Conservation (phyloP, 2,888 invertebrate species). For the Cetonia aurata region DNA sequence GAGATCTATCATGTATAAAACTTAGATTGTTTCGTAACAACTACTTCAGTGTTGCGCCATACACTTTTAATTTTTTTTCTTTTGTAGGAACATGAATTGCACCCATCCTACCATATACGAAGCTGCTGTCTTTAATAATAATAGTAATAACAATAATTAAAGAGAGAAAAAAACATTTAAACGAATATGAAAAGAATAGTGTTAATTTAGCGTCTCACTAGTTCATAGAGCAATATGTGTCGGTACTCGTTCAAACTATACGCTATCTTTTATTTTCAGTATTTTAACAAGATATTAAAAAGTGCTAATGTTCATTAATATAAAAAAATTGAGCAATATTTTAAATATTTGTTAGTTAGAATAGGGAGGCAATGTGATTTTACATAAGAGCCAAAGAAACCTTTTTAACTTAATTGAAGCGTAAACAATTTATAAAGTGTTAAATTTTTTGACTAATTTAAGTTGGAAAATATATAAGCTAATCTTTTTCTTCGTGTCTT, state of each 20-base stretch:
- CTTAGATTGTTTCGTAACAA: background rate
- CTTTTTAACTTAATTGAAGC: too few species aligned
- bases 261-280: conserved; percentile 33
- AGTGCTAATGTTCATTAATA: background rate
- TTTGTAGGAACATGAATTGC: conserved; percentile 64
- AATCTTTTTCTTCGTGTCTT: too few species aligned
- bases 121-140: conserved; percentile 54
- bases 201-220: conserved; percentile 45
- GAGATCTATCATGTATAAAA: background rate
- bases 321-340: background rate
- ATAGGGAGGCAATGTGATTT: too few species aligned
- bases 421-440: too few species aligned
- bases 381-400: too few species aligned
- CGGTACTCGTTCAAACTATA: conserved; percentile 30
- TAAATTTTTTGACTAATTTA: too few species aligned
- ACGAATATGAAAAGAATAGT: conserved; percentile 29
- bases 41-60: background rate
- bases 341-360: too few species aligned
- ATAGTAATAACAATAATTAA: background rate
- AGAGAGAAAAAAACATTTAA: conserved; percentile 22
- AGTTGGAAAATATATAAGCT: too few species aligned
- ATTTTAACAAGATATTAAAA: conserved; percentile 45
- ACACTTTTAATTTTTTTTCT: conserved; percentile 47
- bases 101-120: conserved; percentile 66
- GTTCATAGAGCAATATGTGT: conserved; percentile 44